Conservation (phyloP, 2,113 vertebrate species). For the Labrus mixtus region DNA sequence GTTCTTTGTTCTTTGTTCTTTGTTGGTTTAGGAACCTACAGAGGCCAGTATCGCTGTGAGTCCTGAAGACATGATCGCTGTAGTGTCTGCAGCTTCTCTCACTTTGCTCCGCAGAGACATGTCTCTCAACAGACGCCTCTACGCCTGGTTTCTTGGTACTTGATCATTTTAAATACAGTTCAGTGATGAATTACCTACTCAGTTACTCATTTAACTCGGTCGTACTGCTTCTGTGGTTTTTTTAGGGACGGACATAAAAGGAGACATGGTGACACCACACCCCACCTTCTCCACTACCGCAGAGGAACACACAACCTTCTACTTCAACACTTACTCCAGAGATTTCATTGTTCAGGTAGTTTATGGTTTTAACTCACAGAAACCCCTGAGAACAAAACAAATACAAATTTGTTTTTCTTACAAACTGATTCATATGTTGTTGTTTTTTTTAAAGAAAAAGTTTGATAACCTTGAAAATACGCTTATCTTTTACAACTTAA, state of each 20-base stretch:
- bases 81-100: constrained; percentile 90
- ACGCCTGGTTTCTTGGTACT: constrained; percentile 95
- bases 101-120: constrained; percentile 95
- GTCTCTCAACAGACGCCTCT: constrained; percentile 96
- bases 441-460: no score
- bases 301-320: constrained; percentile 89
- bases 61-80: constrained; percentile 82
- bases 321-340: constrained; percentile 94
- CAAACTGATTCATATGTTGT: no score
- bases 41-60: constrained; percentile 82
- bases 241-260: constrained; percentile 93
- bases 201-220: background rate
- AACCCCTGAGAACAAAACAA: no score
- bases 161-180: background rate
- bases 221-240: background rate
- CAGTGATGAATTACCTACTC: background rate
- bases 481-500: no score
- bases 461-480: no score
- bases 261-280: constrained; percentile 86
- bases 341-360: constrained; percentile 92
- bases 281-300: constrained; percentile 78
- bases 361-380: no score
- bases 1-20: constrained; percentile 35
- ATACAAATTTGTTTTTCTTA: no score
- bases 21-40: constrained; percentile 80